Conservation (phyloP, 1,140 invertebrate genomes). For the Procambarus virginalis region DNA sequence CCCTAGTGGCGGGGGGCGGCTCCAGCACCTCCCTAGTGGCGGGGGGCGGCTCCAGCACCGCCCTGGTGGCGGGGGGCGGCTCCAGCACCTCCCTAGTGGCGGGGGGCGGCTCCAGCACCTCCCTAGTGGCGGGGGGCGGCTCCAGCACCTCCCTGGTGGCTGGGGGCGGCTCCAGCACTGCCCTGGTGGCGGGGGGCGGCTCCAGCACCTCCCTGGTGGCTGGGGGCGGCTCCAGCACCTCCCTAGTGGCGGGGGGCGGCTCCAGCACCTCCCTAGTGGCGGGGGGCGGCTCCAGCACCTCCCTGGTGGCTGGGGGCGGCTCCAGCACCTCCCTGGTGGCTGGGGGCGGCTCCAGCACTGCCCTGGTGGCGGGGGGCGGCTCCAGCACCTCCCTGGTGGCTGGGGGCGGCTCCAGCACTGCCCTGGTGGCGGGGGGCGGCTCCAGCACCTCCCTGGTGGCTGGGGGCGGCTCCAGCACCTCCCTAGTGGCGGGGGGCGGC, state of each 20-base stretch:
- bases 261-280: background rate
- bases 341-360: background rate
- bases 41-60: background rate
- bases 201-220: background rate
- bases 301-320: background rate
- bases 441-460: too few species aligned
- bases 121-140: background rate
- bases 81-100: background rate
- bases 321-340: background rate
- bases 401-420: too few species aligned
- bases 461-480: too few species aligned
- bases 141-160: too few species aligned
- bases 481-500: too few species aligned
- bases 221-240: rapidly evolving
- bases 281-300: background rate
- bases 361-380: background rate
- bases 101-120: background rate
- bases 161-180: background rate
- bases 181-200: background rate
- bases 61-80: background rate
- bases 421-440: too few species aligned
- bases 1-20: background rate
- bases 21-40: background rate
- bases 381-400: too few species aligned
- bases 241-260: background rate